These are phyloP conservation scores for Phthorimaea operculella DNA, from an alignment of 1,140 invertebrate genomes.

Conservation along the genomic window DNA sequence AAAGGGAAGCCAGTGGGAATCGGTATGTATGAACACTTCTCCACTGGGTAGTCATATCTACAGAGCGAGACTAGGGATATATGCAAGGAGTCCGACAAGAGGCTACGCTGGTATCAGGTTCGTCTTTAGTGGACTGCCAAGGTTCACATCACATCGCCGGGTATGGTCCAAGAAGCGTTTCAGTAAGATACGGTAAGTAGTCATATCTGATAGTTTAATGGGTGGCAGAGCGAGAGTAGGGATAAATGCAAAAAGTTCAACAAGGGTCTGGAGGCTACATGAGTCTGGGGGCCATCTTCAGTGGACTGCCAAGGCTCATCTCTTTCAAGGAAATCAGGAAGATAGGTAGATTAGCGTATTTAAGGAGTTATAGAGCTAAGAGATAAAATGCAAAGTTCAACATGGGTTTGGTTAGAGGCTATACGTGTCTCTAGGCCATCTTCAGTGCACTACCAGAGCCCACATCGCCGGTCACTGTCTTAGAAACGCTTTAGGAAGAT, in stretches of 20 bases:
- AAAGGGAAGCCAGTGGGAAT: too few species aligned
- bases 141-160: conserved; percentile 82
- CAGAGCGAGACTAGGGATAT: too few species aligned
- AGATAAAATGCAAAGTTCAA: too few species aligned
- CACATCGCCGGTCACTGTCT: too few species aligned
- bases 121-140: conserved; percentile 78
- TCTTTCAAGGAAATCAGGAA: conserved; percentile 82
- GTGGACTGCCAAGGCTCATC: conserved; percentile 83
- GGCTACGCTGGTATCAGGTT: conserved; percentile 83
- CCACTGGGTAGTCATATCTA: too few species aligned
- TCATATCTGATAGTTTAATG: too few species aligned
- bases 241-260: conserved; percentile 79
- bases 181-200: conserved; percentile 80
- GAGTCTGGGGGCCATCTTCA: conserved; percentile 80
- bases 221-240: too few species aligned
- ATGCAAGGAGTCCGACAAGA: conserved; percentile 84
- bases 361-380: not conserved
- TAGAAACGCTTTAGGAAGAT: too few species aligned
- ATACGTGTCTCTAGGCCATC: too few species aligned
- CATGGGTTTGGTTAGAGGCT: too few species aligned
- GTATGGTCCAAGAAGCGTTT: conserved; percentile 82
- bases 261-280: conserved; percentile 86
- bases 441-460: too few species aligned
- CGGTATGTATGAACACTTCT: too few species aligned
- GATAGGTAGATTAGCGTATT: conserved; percentile 72